These are phyloP conservation scores for Notothenia rossii DNA, from an alignment of 2,113 vertebrate genomes.

Conservation along the genomic window DNA sequence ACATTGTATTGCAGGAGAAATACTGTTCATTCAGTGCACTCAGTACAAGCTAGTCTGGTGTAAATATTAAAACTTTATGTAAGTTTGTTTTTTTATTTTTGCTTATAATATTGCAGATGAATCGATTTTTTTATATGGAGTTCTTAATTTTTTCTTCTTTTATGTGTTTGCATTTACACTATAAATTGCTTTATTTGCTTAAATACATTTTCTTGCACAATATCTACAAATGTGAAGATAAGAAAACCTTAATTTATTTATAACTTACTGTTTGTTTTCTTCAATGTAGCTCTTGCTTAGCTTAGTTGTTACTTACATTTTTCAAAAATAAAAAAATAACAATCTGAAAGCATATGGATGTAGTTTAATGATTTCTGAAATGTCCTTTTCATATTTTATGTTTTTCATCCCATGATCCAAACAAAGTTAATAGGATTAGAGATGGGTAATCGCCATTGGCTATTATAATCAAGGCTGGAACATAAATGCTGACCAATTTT, in stretches of 20 bases:
- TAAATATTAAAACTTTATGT: slow-evolving; percentile 44
- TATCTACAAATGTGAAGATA: no score
- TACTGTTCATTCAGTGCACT: not conserved
- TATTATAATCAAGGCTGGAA: slow-evolving; percentile 57
- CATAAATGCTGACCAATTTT: slow-evolving; percentile 45
- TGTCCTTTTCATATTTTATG: slow-evolving; percentile 27
- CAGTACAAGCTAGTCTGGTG: slow-evolving; percentile 15
- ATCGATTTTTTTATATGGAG: slow-evolving; percentile 27
- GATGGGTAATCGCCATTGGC: slow-evolving; percentile 31
- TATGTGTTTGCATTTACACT: not conserved
- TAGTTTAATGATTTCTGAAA: slow-evolving; percentile 33
- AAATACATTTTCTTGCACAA: not conserved
- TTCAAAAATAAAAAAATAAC: not conserved
- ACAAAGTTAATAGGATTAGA: slow-evolving; percentile 53
- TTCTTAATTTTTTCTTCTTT: not conserved
- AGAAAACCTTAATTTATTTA: no score
- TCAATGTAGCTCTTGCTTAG: not conserved
- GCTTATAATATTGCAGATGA: slow-evolving; percentile 50
- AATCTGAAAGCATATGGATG: slow-evolving; percentile 21
- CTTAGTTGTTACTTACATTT: not conserved
- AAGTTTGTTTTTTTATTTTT: slow-evolving; percentile 50
- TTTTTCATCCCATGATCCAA: slow-evolving; percentile 28
- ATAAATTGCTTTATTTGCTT: not conserved
- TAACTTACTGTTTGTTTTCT: not conserved
- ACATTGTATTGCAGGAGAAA: not conserved